phyloP scores from a whole-genome alignment of 2,888 invertebrate species.

The Hartigia nigra region DNA sequence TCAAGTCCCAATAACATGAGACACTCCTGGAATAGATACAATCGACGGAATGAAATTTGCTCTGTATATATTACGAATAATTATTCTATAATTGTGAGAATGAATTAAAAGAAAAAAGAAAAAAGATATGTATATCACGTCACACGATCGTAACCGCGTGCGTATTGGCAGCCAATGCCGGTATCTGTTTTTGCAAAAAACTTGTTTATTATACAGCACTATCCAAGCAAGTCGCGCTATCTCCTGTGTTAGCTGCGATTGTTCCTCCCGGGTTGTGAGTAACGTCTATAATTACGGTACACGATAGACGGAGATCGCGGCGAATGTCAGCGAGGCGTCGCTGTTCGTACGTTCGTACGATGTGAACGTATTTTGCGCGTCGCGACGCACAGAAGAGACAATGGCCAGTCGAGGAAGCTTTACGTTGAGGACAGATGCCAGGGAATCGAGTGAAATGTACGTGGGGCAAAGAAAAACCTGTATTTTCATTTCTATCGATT shows the following conservation, averaged over 20 bases:
- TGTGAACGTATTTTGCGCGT: constrained; percentile 16
- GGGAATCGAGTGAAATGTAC: background rate
- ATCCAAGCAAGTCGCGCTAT: background rate
- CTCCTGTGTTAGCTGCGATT: constrained; percentile 7
- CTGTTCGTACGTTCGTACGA: constrained; percentile 24
- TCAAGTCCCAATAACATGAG: no score
- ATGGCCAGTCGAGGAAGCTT: background rate
- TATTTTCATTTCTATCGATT: background rate
- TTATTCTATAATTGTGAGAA: no score
- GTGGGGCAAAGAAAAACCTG: background rate
- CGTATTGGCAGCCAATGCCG: no score
- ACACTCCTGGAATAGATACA: background rate
- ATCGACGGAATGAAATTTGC: background rate
- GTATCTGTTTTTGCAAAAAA: constrained; percentile 11
- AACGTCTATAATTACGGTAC: constrained; percentile 31
- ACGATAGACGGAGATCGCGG: constrained; percentile 25
- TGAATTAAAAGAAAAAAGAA: no score
- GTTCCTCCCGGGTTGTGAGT: constrained; percentile 18
- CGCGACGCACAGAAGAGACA: constrained; percentile 10
- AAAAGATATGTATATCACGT: no score
- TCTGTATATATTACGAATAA: background rate
- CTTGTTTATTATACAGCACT: constrained; percentile 2
- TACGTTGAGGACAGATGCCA: background rate
- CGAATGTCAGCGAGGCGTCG: constrained; percentile 25
- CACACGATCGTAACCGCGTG: no score